phyloP scores from a whole-genome alignment of 2,113 vertebrate species.

The Limanda limanda region DNA sequence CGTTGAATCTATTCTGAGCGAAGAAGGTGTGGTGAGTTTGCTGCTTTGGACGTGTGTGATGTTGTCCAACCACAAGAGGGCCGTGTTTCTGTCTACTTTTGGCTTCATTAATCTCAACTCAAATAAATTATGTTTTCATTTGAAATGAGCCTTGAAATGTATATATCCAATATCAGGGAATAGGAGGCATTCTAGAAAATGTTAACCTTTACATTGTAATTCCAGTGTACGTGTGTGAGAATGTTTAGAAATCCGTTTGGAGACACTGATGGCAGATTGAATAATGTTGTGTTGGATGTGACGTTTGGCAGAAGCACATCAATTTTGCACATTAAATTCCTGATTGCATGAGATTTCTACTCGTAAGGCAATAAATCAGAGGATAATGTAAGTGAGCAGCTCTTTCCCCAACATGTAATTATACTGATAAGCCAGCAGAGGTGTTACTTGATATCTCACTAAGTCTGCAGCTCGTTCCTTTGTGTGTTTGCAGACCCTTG shows the following conservation, averaged over 20 bases:
- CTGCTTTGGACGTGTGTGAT: background rate
- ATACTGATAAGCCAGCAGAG: conserved; percentile 38
- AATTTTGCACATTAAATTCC: background rate
- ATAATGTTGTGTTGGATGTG: conserved; percentile 2
- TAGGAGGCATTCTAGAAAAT: background rate
- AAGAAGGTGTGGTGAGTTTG: background rate
- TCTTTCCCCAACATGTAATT: conserved; percentile 35
- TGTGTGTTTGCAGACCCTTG: conserved; percentile 27
- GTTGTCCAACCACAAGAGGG: conserved; percentile 41
- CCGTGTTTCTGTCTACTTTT: background rate
- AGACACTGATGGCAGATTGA: background rate
- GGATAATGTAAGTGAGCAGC: background rate
- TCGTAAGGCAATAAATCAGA: conserved; percentile 5
- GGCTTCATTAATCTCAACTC: background rate
- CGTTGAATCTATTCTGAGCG: background rate
- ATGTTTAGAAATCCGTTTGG: background rate
- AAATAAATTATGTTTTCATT: background rate
- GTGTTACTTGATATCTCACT: conserved; percentile 55
- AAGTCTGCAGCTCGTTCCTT: conserved; percentile 34
- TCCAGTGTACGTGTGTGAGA: background rate
- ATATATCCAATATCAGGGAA: background rate
- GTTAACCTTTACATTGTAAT: background rate
- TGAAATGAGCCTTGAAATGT: background rate
- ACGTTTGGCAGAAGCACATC: background rate
- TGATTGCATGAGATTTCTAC: background rate